A percentile compares a stretch with the other conserved stretches of the same genome.
These are phyloP conservation scores for Erythrocercus mccallii DNA, from an alignment of 2,113 vertebrate species.

Conservation along the genomic window DNA sequence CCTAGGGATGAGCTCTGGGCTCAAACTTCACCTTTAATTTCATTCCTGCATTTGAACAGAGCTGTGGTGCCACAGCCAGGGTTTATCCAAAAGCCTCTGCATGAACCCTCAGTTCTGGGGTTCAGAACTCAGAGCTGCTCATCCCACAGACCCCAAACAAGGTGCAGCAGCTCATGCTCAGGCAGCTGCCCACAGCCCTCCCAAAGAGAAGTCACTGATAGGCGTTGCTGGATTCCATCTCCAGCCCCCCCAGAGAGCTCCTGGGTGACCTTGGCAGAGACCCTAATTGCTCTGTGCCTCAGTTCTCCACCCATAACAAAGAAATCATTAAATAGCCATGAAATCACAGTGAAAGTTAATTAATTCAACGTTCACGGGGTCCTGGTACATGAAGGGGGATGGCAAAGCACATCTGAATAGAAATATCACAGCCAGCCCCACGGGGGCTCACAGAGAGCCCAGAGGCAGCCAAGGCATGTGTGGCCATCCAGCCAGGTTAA, in stretches of 20 bases:
- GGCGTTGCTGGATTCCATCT: background rate
- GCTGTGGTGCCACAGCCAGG: background rate
- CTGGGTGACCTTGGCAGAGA: background rate
- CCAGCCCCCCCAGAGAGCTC: background rate
- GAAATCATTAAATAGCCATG: slow-evolving; percentile 23
- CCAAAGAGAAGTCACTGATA: background rate
- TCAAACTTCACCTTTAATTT: slow-evolving; percentile 48
- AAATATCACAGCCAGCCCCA: background rate
- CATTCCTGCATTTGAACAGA: background rate
- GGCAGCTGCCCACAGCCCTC: background rate
- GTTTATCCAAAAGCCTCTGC: background rate
- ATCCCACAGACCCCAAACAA: background rate
- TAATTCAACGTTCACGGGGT: background rate
- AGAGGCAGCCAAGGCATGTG: background rate
- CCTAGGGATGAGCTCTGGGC: slow-evolving; percentile 40
- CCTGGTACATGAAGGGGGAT: background rate
- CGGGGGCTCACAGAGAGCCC: background rate
- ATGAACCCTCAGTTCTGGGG: background rate
- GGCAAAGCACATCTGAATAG: background rate
- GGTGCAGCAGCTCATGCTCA: background rate
- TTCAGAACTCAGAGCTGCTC: background rate
- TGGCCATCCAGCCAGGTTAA: background rate
- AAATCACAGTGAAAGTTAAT: slow-evolving; percentile 19
- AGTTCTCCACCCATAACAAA: slow-evolving; percentile 10
- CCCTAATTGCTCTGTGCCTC: slow-evolving; percentile 17